Evolutionary conservation across 2,113 vertebrate genomes (phyloP).

Genomic region (Camelus dromedarius): DNA sequence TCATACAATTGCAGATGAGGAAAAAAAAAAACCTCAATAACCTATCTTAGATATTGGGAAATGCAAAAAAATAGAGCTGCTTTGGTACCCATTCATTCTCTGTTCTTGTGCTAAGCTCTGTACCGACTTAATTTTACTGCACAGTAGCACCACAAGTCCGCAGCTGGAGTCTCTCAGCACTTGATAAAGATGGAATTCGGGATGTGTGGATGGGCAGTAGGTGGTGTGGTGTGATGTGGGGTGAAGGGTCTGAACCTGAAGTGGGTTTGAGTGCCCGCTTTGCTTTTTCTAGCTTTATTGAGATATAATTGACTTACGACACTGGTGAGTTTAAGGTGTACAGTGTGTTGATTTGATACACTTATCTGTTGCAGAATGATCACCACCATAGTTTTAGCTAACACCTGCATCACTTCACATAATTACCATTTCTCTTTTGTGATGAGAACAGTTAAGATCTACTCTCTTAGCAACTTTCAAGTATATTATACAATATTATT

Average conservation of each 20-base stretch:
- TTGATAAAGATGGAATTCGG: background rate
- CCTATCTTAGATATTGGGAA: slow-evolving; percentile 44
- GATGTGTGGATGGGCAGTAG: background rate
- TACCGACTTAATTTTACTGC: background rate
- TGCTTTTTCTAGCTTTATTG: background rate
- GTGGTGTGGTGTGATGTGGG: background rate
- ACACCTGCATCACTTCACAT: background rate
- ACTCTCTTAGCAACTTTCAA: background rate
- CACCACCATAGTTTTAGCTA: background rate
- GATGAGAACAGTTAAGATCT: background rate
- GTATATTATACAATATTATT: background rate
- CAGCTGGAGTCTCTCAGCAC: background rate
- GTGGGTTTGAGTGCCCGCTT: background rate
- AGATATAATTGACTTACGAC: background rate
- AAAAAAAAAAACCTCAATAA: background rate
- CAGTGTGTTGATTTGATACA: background rate
- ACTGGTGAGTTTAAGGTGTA: background rate
- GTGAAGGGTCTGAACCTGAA: background rate
- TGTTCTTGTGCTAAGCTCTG: background rate
- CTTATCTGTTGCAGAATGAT: background rate
- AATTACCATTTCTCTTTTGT: background rate
- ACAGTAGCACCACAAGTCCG: background rate
- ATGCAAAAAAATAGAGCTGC: background rate
- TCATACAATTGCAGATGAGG: background rate
- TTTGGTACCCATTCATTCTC: background rate